These are phyloP conservation scores for Synaphobranchus kaupii DNA, from an alignment of 2,797 vertebrate species.

Conservation along the genomic window DNA sequence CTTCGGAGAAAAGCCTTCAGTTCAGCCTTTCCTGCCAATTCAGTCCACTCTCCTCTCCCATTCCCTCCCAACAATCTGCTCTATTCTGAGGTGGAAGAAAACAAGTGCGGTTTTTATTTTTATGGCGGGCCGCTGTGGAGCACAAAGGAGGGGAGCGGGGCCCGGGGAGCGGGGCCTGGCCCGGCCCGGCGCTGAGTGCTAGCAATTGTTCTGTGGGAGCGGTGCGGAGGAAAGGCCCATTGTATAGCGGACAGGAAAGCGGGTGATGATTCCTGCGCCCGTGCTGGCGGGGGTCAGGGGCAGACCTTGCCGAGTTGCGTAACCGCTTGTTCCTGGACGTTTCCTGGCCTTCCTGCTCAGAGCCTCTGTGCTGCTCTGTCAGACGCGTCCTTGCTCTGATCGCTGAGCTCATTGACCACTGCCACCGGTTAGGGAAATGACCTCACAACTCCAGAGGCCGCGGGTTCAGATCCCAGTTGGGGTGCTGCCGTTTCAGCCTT, in stretches of 20 bases:
- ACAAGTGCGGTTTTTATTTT: conserved; percentile 22
- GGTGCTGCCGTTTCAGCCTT: background rate
- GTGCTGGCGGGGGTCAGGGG: conserved; percentile 60
- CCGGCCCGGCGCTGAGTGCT: conserved; percentile 10
- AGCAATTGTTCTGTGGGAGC: conserved; percentile 59
- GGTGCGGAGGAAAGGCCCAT: conserved; percentile 67
- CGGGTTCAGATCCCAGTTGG: background rate
- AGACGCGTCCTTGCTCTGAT: background rate
- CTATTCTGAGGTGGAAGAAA: conserved; percentile 51
- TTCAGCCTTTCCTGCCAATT: background rate
- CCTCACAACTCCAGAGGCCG: background rate
- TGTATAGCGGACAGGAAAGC: conserved; percentile 72
- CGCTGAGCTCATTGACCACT: background rate
- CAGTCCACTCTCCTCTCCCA: background rate
- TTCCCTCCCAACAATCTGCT: conserved; percentile 23
- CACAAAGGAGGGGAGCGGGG: conserved; percentile 38
- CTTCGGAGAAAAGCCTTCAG: background rate
- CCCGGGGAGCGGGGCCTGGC: background rate
- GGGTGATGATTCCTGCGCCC: conserved; percentile 65
- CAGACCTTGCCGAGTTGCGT: conserved; percentile 40
- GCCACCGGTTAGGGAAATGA: background rate
- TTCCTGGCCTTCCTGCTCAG: conserved; percentile 28
- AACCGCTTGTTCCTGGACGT: conserved; percentile 35
- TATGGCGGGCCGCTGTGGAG: conserved; percentile 48
- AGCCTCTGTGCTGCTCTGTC: background rate